A percentile compares a stretch with the other conserved stretches of the same genome.
These are phyloP conservation scores for Salvator merianae DNA, from an alignment of 2,113 vertebrate species.

Conservation along the genomic window DNA sequence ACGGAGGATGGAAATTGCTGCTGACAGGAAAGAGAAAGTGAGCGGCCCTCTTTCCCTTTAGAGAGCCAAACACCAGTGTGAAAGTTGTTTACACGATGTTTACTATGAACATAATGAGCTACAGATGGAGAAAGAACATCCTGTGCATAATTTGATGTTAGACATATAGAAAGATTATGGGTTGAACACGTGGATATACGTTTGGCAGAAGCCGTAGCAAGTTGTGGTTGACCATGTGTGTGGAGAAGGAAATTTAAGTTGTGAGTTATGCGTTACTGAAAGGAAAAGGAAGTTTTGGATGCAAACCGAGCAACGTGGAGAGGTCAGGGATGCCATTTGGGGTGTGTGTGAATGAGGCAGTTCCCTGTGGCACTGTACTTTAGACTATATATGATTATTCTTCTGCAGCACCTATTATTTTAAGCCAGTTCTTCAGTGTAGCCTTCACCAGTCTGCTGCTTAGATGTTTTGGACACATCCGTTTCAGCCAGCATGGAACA, in stretches of 20 bases:
- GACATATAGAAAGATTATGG: constrained; percentile 59
- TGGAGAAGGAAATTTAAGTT: constrained; percentile 33
- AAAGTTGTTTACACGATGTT: constrained; percentile 40
- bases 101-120: constrained; percentile 51
- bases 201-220: constrained; percentile 59
- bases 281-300: constrained; percentile 36
- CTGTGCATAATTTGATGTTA: constrained; percentile 63
- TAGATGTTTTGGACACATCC: neutral
- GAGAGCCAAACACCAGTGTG: constrained; percentile 1
- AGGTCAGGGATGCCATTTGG: neutral
- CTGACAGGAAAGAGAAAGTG: neutral
- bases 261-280: constrained; percentile 53
- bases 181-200: constrained; percentile 52
- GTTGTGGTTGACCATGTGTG: constrained; percentile 48
- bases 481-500: neutral
- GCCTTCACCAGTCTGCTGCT: neutral
- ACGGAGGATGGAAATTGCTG: neutral
- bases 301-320: constrained; percentile 24
- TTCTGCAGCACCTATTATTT: neutral
- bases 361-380: neutral
- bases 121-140: constrained; percentile 56
- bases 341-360: no score
- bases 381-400: neutral
- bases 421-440: neutral
- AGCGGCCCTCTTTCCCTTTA: neutral